These are phyloP conservation scores for Cyclopterus lumpus DNA, from an alignment of 2,797 vertebrate species.

Conservation along the genomic window DNA sequence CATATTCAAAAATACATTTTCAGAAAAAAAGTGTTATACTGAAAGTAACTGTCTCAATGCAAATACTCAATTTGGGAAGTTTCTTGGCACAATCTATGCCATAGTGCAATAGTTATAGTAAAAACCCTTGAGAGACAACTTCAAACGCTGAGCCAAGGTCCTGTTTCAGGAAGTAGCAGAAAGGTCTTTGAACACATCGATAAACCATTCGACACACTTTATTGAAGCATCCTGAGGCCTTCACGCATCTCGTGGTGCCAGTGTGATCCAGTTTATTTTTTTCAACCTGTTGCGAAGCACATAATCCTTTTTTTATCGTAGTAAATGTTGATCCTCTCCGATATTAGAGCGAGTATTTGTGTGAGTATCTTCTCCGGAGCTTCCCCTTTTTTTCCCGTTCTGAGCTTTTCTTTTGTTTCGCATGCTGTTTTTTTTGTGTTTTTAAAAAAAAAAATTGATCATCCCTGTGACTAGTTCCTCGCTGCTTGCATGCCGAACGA, in stretches of 20 bases:
- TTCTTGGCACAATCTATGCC: too few relatives aligned
- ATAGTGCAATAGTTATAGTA: too few relatives aligned
- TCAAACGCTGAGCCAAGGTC: background rate
- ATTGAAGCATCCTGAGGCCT: constrained; percentile 47
- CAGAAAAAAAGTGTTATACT: too few relatives aligned
- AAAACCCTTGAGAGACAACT: background rate
- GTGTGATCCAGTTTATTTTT: background rate
- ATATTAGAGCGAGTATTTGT: background rate
- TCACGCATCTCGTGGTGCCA: constrained; percentile 9
- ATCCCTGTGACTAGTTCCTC: constrained; percentile 78
- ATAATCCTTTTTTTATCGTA: background rate
- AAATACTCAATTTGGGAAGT: too few relatives aligned
- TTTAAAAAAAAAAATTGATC: constrained; percentile 6
- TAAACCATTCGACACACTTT: background rate
- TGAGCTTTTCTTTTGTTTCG: constrained; percentile 27
- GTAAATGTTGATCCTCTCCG: background rate
- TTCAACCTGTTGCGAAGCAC: background rate
- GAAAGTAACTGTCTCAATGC: too few relatives aligned
- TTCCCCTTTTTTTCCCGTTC: constrained; percentile 28
- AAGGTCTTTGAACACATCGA: background rate
- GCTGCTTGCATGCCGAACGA: constrained; percentile 87
- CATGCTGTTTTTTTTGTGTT: constrained; percentile 58
- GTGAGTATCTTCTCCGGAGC: constrained; percentile 46
- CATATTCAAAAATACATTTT: too few relatives aligned
- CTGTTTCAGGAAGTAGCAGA: background rate